Evolutionary conservation across 1,140 invertebrate species (phyloP).

Genomic region (Lasioglossum albipes): DNA sequence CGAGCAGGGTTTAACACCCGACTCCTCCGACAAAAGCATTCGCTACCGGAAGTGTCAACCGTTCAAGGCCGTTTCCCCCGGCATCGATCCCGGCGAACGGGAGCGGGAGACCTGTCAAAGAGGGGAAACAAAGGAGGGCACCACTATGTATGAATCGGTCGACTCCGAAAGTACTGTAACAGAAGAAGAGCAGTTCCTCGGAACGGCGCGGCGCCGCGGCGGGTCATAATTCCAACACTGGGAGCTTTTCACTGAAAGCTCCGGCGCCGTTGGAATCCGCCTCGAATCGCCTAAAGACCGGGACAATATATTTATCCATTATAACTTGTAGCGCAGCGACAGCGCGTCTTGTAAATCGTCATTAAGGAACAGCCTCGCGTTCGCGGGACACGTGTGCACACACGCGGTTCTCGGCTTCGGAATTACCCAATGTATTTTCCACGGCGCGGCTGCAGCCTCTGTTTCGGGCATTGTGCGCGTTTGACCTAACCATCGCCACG

Average conservation of each 20-base stretch:
- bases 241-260: not conserved
- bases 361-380: slow-evolving; percentile 4
- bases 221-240: no score
- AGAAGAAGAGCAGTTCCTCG: no score
- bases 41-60: no score
- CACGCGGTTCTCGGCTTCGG: not conserved
- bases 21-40: not conserved
- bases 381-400: slow-evolving; percentile 18
- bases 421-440: slow-evolving; percentile 19
- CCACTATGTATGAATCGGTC: not conserved
- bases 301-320: not conserved
- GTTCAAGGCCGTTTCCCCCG: not conserved
- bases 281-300: not conserved
- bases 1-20: no score
- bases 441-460: slow-evolving; percentile 4
- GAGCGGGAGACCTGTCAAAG: not conserved
- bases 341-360: slow-evolving; percentile 1
- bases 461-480: slow-evolving; percentile 53
- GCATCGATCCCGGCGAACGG: not conserved
- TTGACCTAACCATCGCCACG: slow-evolving; percentile 13
- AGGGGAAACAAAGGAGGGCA: not conserved
- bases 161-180: no score
- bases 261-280: not conserved
- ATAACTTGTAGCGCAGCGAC: not conserved
- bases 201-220: no score